Conservation (phyloP, 2,113 vertebrate genomes). For the Notechis scutatus region DNA sequence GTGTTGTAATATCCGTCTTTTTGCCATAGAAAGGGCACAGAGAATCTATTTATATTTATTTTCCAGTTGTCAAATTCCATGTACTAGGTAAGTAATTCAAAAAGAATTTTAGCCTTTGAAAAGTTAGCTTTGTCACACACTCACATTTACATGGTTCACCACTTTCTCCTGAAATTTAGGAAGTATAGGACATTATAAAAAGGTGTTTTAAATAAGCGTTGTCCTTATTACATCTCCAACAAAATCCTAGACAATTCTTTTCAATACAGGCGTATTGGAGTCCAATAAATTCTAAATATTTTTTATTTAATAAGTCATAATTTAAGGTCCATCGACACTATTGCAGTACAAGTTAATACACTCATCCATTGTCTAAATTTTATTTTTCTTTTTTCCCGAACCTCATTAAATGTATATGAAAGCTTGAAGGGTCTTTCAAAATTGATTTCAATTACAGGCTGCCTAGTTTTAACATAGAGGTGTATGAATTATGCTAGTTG, state of each 20-base stretch:
- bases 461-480: neutral
- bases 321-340: neutral
- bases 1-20: neutral
- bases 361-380: neutral
- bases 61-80: neutral
- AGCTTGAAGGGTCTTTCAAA: neutral
- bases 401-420: neutral
- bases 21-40: neutral
- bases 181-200: neutral
- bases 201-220: neutral
- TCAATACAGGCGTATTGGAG: neutral
- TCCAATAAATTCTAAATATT: neutral
- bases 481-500: neutral
- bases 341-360: neutral
- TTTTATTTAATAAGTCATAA: neutral
- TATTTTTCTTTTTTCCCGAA: neutral
- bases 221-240: neutral
- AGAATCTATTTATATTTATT: neutral
- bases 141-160: neutral
- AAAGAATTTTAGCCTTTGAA: neutral
- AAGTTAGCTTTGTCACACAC: neutral
- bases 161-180: neutral
- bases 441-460: neutral
- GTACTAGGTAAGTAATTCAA: neutral
- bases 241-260: neutral